Conservation (phyloP, 2,888 invertebrate species). For the Cataglyphis rosenhaueri region DNA sequence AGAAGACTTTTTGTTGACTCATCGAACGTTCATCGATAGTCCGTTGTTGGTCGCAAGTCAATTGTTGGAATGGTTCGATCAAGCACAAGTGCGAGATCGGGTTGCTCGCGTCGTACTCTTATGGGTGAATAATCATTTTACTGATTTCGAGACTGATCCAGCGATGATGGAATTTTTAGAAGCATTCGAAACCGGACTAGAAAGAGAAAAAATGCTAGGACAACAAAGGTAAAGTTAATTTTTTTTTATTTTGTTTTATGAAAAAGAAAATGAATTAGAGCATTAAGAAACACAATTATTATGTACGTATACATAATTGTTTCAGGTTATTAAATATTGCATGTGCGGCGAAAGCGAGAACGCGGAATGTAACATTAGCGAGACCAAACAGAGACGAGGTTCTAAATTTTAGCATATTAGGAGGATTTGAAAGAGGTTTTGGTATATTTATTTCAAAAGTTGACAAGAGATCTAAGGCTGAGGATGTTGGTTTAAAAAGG, state of each 20-base stretch:
- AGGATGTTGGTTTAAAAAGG: slow-evolving; percentile 97
- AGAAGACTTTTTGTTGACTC: slow-evolving; percentile 98
- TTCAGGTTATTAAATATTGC: slow-evolving; percentile 95
- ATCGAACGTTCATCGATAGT: slow-evolving; percentile 97
- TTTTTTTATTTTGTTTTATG: neutral
- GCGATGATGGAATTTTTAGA: slow-evolving; percentile 98
- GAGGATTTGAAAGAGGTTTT: slow-evolving; percentile 96
- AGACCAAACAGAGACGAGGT: slow-evolving; percentile 97
- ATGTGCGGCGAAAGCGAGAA: slow-evolving; percentile 98
- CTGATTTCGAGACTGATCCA: slow-evolving; percentile 98
- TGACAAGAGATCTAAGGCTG: slow-evolving; percentile 96
- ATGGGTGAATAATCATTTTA: slow-evolving; percentile 99
- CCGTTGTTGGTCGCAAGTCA: slow-evolving; percentile 95
- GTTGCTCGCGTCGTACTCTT: slow-evolving; percentile 98
- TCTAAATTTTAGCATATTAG: slow-evolving; percentile 96
- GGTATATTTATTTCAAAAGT: slow-evolving; percentile 98
- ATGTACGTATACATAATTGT: slow-evolving; percentile 26
- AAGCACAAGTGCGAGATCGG: slow-evolving; percentile 91
- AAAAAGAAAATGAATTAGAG: neutral
- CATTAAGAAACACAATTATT: neutral
- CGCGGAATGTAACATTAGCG: slow-evolving; percentile 96
- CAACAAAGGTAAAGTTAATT: slow-evolving; percentile 87
- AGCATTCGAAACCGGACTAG: slow-evolving; percentile 94
- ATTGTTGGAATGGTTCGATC: slow-evolving; percentile 95
- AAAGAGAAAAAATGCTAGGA: slow-evolving; percentile 94